Conservation (phyloP, 1,140 invertebrate species). For the Trinorchestia longiramus region DNA sequence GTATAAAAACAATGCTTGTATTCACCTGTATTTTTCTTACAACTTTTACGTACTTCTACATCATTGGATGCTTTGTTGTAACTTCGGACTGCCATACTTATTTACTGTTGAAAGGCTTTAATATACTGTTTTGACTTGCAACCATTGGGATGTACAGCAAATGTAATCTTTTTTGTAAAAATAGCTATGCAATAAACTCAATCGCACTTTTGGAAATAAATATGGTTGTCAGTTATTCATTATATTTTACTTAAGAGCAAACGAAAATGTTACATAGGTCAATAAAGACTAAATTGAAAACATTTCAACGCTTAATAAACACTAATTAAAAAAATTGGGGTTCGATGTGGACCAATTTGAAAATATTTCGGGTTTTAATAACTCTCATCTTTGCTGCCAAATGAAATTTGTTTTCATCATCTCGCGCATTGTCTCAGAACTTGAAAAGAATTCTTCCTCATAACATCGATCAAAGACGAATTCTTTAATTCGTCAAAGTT, state of each 20-base stretch:
- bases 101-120: not conserved
- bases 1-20: too few relatives aligned
- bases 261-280: too few relatives aligned
- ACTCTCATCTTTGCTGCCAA: not conserved
- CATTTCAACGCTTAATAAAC: too few relatives aligned
- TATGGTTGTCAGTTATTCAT: not conserved
- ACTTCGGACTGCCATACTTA: not conserved
- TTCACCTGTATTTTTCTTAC: too few relatives aligned
- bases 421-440: not conserved
- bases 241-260: too few relatives aligned
- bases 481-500: not conserved
- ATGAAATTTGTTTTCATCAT: not conserved
- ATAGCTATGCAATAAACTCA: not conserved
- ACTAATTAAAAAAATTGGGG: too few relatives aligned
- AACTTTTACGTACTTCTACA: too few relatives aligned
- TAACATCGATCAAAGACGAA: not conserved
- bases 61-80: too few relatives aligned
- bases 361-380: not conserved
- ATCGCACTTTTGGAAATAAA: not conserved
- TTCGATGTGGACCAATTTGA: too few relatives aligned
- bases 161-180: not conserved
- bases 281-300: too few relatives aligned
- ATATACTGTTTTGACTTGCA: not conserved
- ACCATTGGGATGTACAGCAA: not conserved
- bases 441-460: not conserved